Evolutionary conservation across 2,797 vertebrate species (phyloP).

Genomic region (Parotocinclus haroldoi): DNA sequence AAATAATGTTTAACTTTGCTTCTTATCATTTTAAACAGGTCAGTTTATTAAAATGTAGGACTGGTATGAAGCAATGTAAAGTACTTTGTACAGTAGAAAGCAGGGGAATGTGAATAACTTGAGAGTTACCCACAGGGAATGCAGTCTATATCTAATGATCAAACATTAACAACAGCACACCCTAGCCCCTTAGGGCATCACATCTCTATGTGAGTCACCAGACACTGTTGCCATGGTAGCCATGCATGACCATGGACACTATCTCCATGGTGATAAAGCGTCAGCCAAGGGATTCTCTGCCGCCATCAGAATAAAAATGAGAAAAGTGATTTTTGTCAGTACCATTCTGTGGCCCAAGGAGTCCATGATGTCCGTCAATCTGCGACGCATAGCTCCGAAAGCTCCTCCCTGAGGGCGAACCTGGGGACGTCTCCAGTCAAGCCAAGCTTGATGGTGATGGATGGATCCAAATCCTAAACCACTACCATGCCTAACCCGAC

Average conservation of each 20-base stretch:
- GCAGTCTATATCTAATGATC: constrained; percentile 64
- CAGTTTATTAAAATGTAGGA: no score
- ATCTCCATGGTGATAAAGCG: constrained; percentile 65
- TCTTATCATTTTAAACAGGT: no score
- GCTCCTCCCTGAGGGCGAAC: constrained; percentile 49
- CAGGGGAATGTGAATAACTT: neutral
- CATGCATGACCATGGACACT: constrained; percentile 70
- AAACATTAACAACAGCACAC: constrained; percentile 54
- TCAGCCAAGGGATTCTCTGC: constrained; percentile 41
- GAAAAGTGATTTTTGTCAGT: constrained; percentile 30
- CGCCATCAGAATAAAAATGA: constrained; percentile 34
- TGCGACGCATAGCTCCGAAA: constrained; percentile 60
- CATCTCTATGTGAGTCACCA: constrained; percentile 46
- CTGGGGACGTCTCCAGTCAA: constrained; percentile 66
- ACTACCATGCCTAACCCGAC: constrained; percentile 2
- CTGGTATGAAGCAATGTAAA: no score
- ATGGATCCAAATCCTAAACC: constrained; percentile 31
- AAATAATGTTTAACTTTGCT: no score
- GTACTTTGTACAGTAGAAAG: no score
- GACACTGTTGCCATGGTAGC: constrained; percentile 72
- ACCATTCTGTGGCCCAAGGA: constrained; percentile 63
- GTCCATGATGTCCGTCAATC: constrained; percentile 70
- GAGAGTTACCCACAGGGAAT: constrained; percentile 13
- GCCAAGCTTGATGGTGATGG: constrained; percentile 69
- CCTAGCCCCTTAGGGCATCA: constrained; percentile 39